These are phyloP conservation scores for Athalia rosae DNA, from an alignment of 2,888 invertebrate genomes.

Conservation along the genomic window DNA sequence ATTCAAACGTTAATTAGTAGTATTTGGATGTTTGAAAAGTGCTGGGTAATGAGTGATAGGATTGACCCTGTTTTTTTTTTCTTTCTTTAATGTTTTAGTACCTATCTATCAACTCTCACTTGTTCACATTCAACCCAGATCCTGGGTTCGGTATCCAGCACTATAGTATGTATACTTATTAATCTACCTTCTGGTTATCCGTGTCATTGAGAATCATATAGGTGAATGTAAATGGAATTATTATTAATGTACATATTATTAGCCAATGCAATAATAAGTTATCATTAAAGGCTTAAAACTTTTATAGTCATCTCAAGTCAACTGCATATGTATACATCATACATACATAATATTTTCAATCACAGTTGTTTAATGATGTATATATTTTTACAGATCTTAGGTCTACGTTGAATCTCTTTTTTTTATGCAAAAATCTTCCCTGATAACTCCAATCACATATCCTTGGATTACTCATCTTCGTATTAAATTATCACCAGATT, in stretches of 20 bases:
- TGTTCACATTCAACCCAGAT: background rate
- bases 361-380: conserved; percentile 40
- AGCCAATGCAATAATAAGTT: conserved; percentile 39
- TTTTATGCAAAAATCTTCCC: conserved; percentile 41
- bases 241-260: conserved; percentile 22
- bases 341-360: conserved; percentile 37
- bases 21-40: conserved; percentile 10
- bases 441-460: conserved; percentile 46
- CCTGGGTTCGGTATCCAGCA: conserved; percentile 11
- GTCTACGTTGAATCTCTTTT: conserved; percentile 40
- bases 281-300: conserved; percentile 35
- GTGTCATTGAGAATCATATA: conserved; percentile 20
- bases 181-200: conserved; percentile 15
- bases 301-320: conserved; percentile 34
- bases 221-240: conserved; percentile 37
- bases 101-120: background rate
- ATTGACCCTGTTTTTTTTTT: background rate
- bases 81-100: background rate
- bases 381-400: conserved; percentile 40
- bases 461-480: conserved; percentile 43
- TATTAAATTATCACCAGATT: conserved; percentile 44
- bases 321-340: conserved; percentile 20
- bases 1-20: conserved; percentile 14
- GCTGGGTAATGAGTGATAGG: conserved; percentile 30
- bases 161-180: conserved; percentile 14